Base-by-base conservation (phyloP, 2,888 invertebrate species). In the Dugesia japonica region DNA sequence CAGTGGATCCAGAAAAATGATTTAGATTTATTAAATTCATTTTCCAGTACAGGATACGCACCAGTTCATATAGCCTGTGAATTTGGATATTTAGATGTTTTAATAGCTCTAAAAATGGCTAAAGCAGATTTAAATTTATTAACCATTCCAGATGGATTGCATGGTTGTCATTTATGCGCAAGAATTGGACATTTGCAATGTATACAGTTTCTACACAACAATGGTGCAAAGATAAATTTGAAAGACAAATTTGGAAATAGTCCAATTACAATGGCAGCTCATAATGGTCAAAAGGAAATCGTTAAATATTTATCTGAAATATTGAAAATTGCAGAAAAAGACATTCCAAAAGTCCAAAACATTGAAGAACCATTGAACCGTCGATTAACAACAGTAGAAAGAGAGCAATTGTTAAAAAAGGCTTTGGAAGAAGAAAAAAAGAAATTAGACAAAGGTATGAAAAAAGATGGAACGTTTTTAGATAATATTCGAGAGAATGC, bases 1-100 rank as follows among this genome's bases (percentile, higher is more conserved):
- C 56, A 56, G n/a, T 56, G 56, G 56, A 56, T 56, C 17, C 56
- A 56, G 23, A 56, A 56, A 56, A 56, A 56, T 56, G 56, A 56
- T 56, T 56, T 56, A 56, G 56, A 56, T n/a, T 7, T 56, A 13
- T n/a, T 56, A 9, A 56, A 56, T n/a, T 56, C 56, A 1, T 56
- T 13, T 56, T 56, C 56, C 4, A 56, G 56, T n/a, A 56, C 56
- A 4, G 56, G 56, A 56, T 56, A 56, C n/a, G 56, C 56, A 20
- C 56, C 56, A 13, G 7, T 56, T 4, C 56, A 56, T n/a, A 56
- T 56, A 4, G 56, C 56, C 7, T 56, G 56, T n/a, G 56, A 56
- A 56, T 56, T 4, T 56, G 56, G 56, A 56, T 56, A 13, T 56
- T n/a, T 56, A 4, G 56, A 56, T n/a, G 56, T 56, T n/a, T n/a